Evolutionary conservation across 2,888 invertebrate species (phyloP), one percentile per base, ranked within the genome.

Genomic region (Leptinotarsa haldemani): DNA sequence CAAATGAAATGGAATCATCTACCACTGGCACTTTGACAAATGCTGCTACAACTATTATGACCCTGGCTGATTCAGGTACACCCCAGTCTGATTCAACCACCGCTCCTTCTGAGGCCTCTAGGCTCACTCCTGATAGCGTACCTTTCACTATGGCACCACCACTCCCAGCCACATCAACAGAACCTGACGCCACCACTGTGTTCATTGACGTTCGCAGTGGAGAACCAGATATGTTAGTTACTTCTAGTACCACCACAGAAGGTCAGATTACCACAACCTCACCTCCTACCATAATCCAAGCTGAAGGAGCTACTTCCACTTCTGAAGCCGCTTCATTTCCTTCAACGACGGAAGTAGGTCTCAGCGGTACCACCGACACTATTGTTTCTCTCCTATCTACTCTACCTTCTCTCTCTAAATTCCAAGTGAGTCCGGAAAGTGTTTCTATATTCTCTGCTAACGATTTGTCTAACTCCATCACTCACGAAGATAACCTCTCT

Each of bases 401-500:
- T 46, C 22, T 85, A 67, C 84, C 85, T 70, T 78, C 82, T 65
- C 67, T 84, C 22, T 71, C 81, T 47, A 84, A 81, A 69, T 86
- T 87, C 73, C 83, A 86, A 85, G 87, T 87, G 84, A 87, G 86
- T 85, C 85, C 86, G 48, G 85, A 82, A 71, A 87, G 86, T 78
- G 87, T 87, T 67, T 84, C 83, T 64, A 79, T 87, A 65, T 85
- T 83, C 79, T 86, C 87, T 56, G 86, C 86, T 83, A 87, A 87
- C 77, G 87, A 87, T 81, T 67, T 85, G 61, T 83, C 83, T 81
- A 86, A 85, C 80, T 78, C 80, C 67, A 89, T 87, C 86, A 86
- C 90, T 84, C 87, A 88, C 77, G 88, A 88, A 84, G 90, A 90
- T 87, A 89, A 89, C 88, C 85, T 87, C 73, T 88, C 88, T 82